Evolutionary conservation across 2,888 invertebrate species (phyloP).

Genomic region (Patella depressa): DNA sequence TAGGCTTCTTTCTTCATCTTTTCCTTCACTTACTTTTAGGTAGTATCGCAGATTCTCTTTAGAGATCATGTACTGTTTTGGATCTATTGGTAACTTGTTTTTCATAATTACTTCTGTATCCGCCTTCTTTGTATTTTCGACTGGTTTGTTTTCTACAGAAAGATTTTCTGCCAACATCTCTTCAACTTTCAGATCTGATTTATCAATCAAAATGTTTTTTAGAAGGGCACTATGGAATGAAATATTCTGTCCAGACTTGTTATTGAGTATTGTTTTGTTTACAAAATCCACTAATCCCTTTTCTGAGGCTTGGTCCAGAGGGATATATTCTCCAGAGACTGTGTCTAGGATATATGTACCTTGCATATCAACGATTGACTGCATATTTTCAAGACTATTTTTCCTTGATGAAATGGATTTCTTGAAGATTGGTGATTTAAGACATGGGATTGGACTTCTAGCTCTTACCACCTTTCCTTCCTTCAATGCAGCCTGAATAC

Average conservation of each 20-base stretch:
- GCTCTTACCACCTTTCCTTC: conserved; percentile 1
- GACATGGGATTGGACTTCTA: neutral
- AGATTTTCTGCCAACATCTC: neutral
- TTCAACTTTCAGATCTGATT: neutral
- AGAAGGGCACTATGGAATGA: conserved; percentile 85
- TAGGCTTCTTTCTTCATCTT: neutral
- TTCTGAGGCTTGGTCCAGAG: conserved; percentile 85
- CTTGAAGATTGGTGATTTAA: neutral
- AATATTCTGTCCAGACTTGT: conserved; percentile 76
- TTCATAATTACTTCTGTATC: neutral
- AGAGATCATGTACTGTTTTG: conserved; percentile 6
- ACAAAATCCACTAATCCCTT: conserved; percentile 82
- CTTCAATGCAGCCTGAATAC: conserved; percentile 19
- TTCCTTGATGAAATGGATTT: neutral
- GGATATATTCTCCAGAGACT: conserved; percentile 83
- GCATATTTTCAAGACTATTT: neutral
- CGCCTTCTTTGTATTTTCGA: neutral
- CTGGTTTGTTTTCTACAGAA: neutral
- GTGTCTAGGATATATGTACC: conserved; percentile 77
- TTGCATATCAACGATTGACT: conserved; percentile 31
- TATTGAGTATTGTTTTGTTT: conserved; percentile 49
- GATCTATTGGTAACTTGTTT: neutral
- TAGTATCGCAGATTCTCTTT: neutral
- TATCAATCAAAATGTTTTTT: conserved; percentile 76
- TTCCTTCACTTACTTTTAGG: neutral